Conservation (phyloP, 2,888 invertebrate genomes). For the Sinodicranocentrus sp. region DNA sequence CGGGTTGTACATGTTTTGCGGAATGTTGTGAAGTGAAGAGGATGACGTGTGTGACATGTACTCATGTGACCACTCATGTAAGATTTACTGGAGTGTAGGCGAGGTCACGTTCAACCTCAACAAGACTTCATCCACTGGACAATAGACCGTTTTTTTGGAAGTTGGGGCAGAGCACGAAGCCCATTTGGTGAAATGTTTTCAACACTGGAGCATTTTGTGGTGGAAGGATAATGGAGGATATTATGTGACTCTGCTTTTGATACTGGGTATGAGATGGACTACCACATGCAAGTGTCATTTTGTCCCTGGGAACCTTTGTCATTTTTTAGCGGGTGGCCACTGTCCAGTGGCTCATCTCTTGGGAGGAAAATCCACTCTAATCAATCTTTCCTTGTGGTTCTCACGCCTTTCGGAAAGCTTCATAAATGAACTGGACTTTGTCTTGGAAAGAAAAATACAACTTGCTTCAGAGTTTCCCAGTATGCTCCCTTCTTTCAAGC, state of each 20-base stretch:
- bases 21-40: no score
- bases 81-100: background rate
- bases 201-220: background rate
- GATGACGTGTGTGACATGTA: no score
- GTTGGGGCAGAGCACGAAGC: background rate
- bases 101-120: background rate
- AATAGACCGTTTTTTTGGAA: background rate
- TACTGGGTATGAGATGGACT: background rate
- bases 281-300: background rate
- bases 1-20: no score
- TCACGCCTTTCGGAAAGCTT: background rate
- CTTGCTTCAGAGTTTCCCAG: conserved; percentile 7
- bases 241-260: conserved; percentile 14
- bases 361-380: background rate
- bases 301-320: background rate
- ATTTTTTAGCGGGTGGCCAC: background rate
- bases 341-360: background rate
- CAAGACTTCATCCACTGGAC: background rate
- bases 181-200: background rate
- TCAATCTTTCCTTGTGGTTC: conserved; percentile 13
- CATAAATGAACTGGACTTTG: background rate
- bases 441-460: no score
- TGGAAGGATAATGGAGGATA: no score
- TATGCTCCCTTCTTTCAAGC: no score
- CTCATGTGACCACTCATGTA: background rate